Percentiles rank a stretch among this genome's conserved stretches.
Evolutionary conservation across 2,113 vertebrate species (phyloP).

Genomic region (Podocnemis expansa): DNA sequence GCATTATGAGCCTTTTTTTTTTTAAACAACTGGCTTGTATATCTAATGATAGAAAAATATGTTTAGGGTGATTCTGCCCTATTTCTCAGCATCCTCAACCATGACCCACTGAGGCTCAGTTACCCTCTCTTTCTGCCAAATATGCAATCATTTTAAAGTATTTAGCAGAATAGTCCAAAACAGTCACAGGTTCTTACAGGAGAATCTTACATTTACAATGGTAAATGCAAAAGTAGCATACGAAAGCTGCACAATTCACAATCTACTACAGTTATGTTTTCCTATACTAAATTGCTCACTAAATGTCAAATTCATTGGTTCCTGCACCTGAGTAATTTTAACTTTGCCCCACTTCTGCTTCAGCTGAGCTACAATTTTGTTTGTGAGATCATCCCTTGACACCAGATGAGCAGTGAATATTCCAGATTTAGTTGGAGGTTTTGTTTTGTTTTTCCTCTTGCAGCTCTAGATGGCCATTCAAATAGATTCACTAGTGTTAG

Average conservation of each 20-base stretch:
- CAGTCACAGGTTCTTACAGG: background rate
- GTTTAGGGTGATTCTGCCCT: too few relatives aligned
- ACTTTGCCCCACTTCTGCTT: background rate
- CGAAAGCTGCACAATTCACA: background rate
- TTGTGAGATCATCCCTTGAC: background rate
- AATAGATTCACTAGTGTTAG: background rate
- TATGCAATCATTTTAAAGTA: background rate
- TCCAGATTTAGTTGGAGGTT: background rate
- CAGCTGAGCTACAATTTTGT: rapidly evolving
- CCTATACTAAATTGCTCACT: background rate
- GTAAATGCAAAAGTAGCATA: background rate
- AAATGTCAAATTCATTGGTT: background rate
- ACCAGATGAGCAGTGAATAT: background rate
- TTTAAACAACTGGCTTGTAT: too few relatives aligned
- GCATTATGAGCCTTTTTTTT: too few relatives aligned
- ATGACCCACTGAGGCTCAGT: too few relatives aligned
- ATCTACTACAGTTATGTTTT: background rate
- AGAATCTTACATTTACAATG: background rate
- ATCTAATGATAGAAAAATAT: too few relatives aligned
- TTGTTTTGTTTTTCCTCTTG: background rate
- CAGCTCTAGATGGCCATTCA: background rate
- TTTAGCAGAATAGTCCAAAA: background rate
- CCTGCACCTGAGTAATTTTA: background rate
- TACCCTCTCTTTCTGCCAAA: background rate
- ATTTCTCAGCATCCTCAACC: too few relatives aligned